These are phyloP conservation scores for Coilia nasus DNA, from an alignment of 2,797 vertebrate species.

Conservation along the genomic window DNA sequence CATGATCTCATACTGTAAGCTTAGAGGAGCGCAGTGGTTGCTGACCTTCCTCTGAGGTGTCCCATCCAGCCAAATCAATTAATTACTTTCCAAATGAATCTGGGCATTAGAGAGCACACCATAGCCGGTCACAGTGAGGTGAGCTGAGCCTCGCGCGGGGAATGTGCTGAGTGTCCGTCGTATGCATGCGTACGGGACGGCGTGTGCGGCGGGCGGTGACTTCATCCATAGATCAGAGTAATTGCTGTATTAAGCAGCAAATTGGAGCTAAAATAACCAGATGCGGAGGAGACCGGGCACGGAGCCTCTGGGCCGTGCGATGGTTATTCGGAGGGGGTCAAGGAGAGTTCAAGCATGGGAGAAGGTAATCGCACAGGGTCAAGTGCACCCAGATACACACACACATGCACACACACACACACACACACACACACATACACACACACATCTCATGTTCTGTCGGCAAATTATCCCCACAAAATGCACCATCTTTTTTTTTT, in stretches of 20 bases:
- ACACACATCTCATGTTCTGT: conserved; percentile 1
- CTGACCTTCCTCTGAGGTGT: conserved; percentile 40
- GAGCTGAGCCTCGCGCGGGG: conserved; percentile 70
- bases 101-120: conserved; percentile 80
- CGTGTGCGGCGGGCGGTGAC: conserved; percentile 81
- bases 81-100: conserved; percentile 80
- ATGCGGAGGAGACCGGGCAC: conserved; percentile 90
- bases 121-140: conserved; percentile 75
- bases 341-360: conserved; percentile 98
- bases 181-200: conserved; percentile 65
- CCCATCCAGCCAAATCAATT: conserved; percentile 38
- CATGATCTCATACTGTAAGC: not conserved
- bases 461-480: conserved; percentile 89
- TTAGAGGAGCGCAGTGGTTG: not conserved
- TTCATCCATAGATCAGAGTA: conserved; percentile 90
- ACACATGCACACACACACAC: too few relatives aligned
- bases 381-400: conserved; percentile 76
- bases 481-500: conserved; percentile 86
- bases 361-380: conserved; percentile 83
- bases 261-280: conserved; percentile 98
- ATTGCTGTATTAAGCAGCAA: conserved; percentile 93
- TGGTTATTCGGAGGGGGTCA: conserved; percentile 88
- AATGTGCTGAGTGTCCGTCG: conserved; percentile 87
- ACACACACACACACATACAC: too few relatives aligned
- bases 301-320: conserved; percentile 75